Conservation (phyloP, 2,113 vertebrate genomes). For the Cromileptes altivelis region DNA sequence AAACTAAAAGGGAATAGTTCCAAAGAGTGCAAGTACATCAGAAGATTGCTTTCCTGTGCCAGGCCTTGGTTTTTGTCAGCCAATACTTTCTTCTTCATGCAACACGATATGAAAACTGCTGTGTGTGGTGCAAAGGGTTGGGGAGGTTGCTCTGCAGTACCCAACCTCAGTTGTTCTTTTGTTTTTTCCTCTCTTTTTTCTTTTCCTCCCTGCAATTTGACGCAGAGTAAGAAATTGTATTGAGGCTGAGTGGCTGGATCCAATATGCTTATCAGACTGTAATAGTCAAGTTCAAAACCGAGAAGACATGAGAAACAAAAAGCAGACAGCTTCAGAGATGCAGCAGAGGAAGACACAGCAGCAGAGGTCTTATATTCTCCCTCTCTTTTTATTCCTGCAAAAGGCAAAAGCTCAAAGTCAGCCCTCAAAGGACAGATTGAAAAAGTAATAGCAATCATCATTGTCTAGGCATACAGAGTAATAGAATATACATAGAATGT, state of each 20-base stretch:
- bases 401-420: background rate
- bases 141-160: background rate
- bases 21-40: background rate
- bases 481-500: background rate
- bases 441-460: background rate
- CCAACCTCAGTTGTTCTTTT: background rate
- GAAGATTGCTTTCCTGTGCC: background rate
- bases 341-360: slow-evolving; percentile 21
- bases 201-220: background rate
- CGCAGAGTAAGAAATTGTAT: background rate
- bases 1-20: slow-evolving; percentile 27
- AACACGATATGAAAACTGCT: slow-evolving; percentile 18
- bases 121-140: background rate
- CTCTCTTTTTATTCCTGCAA: background rate
- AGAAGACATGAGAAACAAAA: slow-evolving; percentile 38
- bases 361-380: background rate
- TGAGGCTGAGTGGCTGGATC: slow-evolving; percentile 7
- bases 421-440: background rate
- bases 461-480: background rate
- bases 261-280: slow-evolving; percentile 17
- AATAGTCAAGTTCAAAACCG: slow-evolving; percentile 21
- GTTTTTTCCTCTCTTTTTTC: background rate
- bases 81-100: slow-evolving; percentile 15
- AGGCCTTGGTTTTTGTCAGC: slow-evolving; percentile 17
- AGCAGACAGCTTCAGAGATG: slow-evolving; percentile 13